phyloP scores from a whole-genome alignment of 2,113 vertebrate species.

The Osmerus mordax region DNA sequence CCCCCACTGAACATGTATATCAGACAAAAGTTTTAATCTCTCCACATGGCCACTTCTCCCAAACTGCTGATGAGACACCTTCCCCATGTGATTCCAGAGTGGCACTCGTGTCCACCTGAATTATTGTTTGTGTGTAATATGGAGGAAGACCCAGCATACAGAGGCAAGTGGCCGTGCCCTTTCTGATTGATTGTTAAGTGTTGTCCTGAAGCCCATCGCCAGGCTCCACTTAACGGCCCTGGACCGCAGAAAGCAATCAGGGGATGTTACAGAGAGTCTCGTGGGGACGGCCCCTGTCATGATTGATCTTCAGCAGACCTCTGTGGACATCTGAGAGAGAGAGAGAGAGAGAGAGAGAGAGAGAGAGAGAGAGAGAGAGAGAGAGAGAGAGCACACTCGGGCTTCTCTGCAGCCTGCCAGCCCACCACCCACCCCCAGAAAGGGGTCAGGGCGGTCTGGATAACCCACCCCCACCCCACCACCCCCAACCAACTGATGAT shows the following conservation, averaged over 20 bases:
- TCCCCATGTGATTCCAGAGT: conserved; percentile 68
- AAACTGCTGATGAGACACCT: conserved; percentile 16
- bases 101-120: conserved; percentile 74
- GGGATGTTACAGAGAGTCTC: conserved; percentile 74
- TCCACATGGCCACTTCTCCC: not conserved
- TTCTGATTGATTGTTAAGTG: conserved; percentile 80
- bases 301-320: conserved; percentile 73
- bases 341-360: conserved; percentile 37
- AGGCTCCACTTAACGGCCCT: conserved; percentile 72
- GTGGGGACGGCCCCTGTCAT: conserved; percentile 63
- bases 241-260: conserved; percentile 77
- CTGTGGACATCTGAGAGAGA: conserved; percentile 66
- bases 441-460: too few species aligned
- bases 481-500: not conserved
- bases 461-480: conserved; percentile 5
- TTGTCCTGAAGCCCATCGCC: conserved; percentile 75
- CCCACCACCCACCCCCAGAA: conserved; percentile 38
- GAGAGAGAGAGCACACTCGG: not conserved
- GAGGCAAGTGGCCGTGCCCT: conserved; percentile 65
- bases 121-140: conserved; percentile 72
- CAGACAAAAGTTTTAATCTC: not conserved
- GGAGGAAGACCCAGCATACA: conserved; percentile 65
- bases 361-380: not conserved
- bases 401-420: conserved; percentile 20
- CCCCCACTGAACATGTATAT: too few species aligned